These are phyloP conservation scores for Xestobium rufovillosum DNA, from an alignment of 2,888 invertebrate genomes.

Conservation along the genomic window DNA sequence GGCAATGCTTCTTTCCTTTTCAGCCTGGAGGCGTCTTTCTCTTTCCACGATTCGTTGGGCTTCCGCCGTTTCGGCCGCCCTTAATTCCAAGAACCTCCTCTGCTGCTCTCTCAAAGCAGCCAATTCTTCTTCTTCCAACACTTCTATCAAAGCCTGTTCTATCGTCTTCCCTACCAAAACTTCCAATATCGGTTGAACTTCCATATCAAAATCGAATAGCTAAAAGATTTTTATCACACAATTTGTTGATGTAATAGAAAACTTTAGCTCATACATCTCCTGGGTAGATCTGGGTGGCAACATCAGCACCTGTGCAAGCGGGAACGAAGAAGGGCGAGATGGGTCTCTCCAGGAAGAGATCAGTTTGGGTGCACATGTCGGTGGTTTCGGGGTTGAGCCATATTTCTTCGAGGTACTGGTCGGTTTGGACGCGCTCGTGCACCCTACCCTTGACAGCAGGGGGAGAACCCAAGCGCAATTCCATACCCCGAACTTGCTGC, in stretches of 20 bases:
- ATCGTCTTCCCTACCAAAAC: constrained; percentile 82
- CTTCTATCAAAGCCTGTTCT: constrained; percentile 83
- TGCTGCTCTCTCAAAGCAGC: constrained; percentile 73
- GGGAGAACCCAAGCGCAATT: constrained; percentile 57
- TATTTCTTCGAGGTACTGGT: constrained; percentile 79
- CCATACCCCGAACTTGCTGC: constrained; percentile 45
- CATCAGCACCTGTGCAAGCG: constrained; percentile 65
- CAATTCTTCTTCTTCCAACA: constrained; percentile 88
- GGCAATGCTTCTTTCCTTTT: constrained; percentile 63
- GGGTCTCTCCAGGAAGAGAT: constrained; percentile 76
- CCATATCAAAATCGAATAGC: constrained; percentile 88
- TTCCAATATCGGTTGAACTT: constrained; percentile 85
- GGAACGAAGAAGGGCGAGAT: constrained; percentile 72
- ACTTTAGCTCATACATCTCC: constrained; percentile 61
- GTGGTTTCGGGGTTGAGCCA: constrained; percentile 67
- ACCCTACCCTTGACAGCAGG: constrained; percentile 75
- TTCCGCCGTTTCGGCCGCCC: constrained; percentile 78
- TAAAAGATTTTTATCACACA: constrained; percentile 41
- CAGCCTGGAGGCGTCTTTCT: constrained; percentile 56
- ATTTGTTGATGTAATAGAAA: constrained; percentile 3
- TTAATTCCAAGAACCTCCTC: constrained; percentile 59
- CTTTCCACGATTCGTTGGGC: constrained; percentile 69
- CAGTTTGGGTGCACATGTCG: constrained; percentile 73
- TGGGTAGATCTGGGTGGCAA: constrained; percentile 78
- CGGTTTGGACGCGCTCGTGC: constrained; percentile 86